Percentiles rank a stretch among this genome's conserved stretches.
These are phyloP conservation scores for Cataglyphis hispanica DNA, from an alignment of 1,140 invertebrate species.

Conservation along the genomic window DNA sequence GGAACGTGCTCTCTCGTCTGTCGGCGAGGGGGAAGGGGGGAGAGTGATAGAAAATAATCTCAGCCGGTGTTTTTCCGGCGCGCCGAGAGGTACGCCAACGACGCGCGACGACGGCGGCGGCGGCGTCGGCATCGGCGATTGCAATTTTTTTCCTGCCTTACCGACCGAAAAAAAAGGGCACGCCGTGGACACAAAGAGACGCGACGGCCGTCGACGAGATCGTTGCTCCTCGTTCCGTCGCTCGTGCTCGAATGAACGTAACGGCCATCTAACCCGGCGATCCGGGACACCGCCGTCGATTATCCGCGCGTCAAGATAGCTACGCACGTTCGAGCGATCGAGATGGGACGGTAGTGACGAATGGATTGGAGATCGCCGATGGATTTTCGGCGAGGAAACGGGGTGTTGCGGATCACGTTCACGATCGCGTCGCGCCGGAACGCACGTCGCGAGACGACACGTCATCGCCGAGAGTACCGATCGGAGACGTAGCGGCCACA, in stretches of 20 bases:
- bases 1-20: not conserved
- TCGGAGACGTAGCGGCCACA: slow-evolving; percentile 61
- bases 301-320: slow-evolving; percentile 15
- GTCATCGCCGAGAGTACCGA: slow-evolving; percentile 55
- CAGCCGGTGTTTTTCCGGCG: slow-evolving; percentile 30
- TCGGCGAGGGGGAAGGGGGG: not conserved
- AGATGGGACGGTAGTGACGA: slow-evolving; percentile 66
- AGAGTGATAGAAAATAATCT: not conserved
- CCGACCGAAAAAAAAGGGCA: slow-evolving; percentile 68
- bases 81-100: not conserved
- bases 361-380: slow-evolving; percentile 73
- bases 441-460: slow-evolving; percentile 61
- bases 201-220: not conserved
- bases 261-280: slow-evolving; percentile 11
- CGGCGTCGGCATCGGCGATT: slow-evolving; percentile 9
- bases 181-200: slow-evolving; percentile 29
- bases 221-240: not conserved
- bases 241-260: slow-evolving; percentile 27
- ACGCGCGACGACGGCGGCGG: not conserved
- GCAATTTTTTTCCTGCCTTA: slow-evolving; percentile 62
- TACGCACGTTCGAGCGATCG: slow-evolving; percentile 6
- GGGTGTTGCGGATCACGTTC: slow-evolving; percentile 59
- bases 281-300: not conserved
- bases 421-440: slow-evolving; percentile 69
- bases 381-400: slow-evolving; percentile 57